phyloP scores from a whole-genome alignment of 2,797 vertebrate species.

The Sandelia bainsii region DNA sequence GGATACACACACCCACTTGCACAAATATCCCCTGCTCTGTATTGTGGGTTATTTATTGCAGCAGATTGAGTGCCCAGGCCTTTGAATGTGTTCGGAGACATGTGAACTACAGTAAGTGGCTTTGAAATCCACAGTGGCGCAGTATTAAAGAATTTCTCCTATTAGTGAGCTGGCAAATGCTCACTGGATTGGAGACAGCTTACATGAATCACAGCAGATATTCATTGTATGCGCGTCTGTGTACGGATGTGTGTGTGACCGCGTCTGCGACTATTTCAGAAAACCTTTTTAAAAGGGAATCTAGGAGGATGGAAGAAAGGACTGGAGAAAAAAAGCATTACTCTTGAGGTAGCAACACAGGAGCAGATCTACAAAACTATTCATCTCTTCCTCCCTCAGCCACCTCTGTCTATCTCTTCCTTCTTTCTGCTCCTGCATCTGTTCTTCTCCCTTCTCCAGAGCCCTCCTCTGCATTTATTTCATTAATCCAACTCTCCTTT shows the following conservation, averaged over 20 bases:
- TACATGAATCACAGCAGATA: conserved; percentile 82
- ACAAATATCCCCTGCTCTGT: conserved; percentile 47
- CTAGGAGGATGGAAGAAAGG: conserved; percentile 73
- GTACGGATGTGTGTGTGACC: conserved; percentile 32
- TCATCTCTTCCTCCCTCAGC: conserved; percentile 69
- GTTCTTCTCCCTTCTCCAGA: conserved; percentile 70
- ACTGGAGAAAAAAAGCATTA: conserved; percentile 77
- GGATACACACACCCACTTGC: conserved; percentile 5
- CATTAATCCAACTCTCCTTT: conserved; percentile 77
- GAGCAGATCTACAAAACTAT: conserved; percentile 82
- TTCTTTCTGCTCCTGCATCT: conserved; percentile 59
- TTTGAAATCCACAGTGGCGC: conserved; percentile 81
- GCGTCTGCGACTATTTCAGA: conserved; percentile 62
- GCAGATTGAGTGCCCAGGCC: conserved; percentile 60
- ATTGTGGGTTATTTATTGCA: conserved; percentile 71
- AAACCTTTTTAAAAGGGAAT: conserved; percentile 73
- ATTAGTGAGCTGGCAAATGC: conserved; percentile 82
- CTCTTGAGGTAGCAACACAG: conserved; percentile 79
- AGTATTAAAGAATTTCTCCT: conserved; percentile 80
- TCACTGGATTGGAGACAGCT: conserved; percentile 79
- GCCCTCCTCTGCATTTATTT: conserved; percentile 77
- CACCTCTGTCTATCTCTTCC: conserved; percentile 62
- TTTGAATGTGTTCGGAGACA: conserved; percentile 72
- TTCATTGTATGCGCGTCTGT: conserved; percentile 67
- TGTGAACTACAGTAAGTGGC: conserved; percentile 79